Evolutionary conservation across 1,140 invertebrate species (phyloP), one percentile per base, ranked within the genome.

Genomic region (Lethocerus indicus): DNA sequence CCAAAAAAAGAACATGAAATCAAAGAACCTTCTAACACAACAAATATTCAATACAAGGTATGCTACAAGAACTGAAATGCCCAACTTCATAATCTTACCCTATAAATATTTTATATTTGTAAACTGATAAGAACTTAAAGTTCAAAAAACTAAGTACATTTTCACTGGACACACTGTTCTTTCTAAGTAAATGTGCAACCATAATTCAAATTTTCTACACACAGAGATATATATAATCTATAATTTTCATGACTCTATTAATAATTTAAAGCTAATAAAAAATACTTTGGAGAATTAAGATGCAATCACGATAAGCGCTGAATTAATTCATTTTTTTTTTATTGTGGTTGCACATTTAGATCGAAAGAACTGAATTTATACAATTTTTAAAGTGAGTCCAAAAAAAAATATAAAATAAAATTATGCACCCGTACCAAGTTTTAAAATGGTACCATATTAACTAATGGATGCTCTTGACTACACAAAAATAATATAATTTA

Each of bases 71-170:
- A 48, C 49, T 42, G 32, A 53, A 54, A 51, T 54, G 49, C 53
- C 49, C 53, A 48, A 47, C 24, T 47, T 37, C 20, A 47, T 48
- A 48, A 50, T 48, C 49, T 45, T 42, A 49, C 18, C 24, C 36
- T 32, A 49, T 26, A 49, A 49, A 53, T 53, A 47, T 48, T 47
- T 47, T 36, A 47, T 52, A 46, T 52, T 52, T 47, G 43, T 42
- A 42, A 42, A 42, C 23, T 42, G 43, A 47, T 32, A 52, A 32
- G 44, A 52, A 47, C 51, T 47, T 51, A 25, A 36, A 51, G 49
- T 51, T 45, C 49, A 28, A 50, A 42, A 36, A 49, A 51, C 49
- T 51, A 51, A 51, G 49, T 51, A 51, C 49, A 49, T 3, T 35
- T 24, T 28, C 20, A 16, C 44, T 24, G 32, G 49, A 43, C 49